A percentile compares a stretch with the other conserved stretches of the same genome.
These are phyloP conservation scores for Rhyzopertha dominica DNA, from an alignment of 1,140 invertebrate genomes.

Conservation along the genomic window DNA sequence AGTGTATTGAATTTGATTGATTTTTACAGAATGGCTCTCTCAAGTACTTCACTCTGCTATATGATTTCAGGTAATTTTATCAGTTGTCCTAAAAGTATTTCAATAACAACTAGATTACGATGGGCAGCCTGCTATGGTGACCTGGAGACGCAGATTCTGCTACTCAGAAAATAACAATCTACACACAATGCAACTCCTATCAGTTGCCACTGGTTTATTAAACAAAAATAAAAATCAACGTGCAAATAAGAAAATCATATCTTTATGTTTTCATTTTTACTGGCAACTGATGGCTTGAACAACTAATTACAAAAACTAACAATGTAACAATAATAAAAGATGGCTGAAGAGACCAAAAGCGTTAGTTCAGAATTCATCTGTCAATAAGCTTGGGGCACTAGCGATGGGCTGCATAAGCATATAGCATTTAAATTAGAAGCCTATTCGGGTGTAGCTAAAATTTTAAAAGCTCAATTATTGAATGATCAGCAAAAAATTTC, in stretches of 20 bases:
- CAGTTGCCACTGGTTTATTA: slow-evolving; percentile 1
- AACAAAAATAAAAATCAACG: slow-evolving; percentile 7
- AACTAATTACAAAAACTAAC: slow-evolving; percentile 9
- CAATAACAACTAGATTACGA: slow-evolving; percentile 24
- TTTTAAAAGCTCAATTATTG: too few species aligned
- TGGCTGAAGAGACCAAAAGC: slow-evolving; percentile 17
- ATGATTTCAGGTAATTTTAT: slow-evolving; percentile 39
- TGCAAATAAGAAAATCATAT: background rate
- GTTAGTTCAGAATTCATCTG: too few species aligned
- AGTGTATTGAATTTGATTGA: slow-evolving; percentile 17
- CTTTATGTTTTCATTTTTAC: background rate
- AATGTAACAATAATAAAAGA: slow-evolving; percentile 20
- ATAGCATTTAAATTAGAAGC: too few species aligned
- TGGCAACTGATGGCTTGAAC: background rate
- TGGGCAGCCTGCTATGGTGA: slow-evolving; percentile 20
- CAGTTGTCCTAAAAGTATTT: slow-evolving; percentile 29
- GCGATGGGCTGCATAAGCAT: too few species aligned
- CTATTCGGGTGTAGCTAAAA: too few species aligned
- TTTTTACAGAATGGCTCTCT: slow-evolving; percentile 26
- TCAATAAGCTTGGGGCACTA: too few species aligned
- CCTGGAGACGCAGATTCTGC: slow-evolving; percentile 12
- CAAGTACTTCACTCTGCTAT: slow-evolving; percentile 30
- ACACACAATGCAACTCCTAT: slow-evolving; percentile 3
- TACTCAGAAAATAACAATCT: slow-evolving; percentile 13
- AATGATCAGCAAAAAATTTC: too few species aligned